Conservation (phyloP, 2,113 vertebrate species). For the Laticauda laticaudata region DNA sequence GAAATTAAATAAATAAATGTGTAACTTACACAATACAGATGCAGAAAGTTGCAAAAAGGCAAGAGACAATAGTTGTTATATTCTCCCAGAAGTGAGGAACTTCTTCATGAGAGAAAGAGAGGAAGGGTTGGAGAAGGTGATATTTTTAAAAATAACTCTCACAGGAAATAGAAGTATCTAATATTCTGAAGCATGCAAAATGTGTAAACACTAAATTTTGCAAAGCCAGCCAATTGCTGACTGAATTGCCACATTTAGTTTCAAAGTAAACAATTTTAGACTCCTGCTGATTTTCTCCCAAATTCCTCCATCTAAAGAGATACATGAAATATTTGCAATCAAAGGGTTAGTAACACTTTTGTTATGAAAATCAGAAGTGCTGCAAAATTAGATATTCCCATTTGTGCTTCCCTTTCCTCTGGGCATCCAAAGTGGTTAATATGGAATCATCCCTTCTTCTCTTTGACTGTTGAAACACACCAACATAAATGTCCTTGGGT, state of each 20-base stretch:
- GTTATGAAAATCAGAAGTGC: not conserved
- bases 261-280: not conserved
- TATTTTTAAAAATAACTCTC: not conserved
- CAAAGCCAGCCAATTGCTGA: not conserved
- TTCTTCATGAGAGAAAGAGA: not conserved
- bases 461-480: not conserved
- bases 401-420: not conserved
- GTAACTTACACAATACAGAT: not conserved
- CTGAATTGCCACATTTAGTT: not conserved
- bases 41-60: not conserved
- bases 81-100: not conserved
- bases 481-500: not conserved
- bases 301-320: not conserved
- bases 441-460: not conserved
- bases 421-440: not conserved
- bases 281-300: not conserved
- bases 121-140: not conserved
- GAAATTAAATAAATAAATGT: not conserved
- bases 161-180: not conserved
- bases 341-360: not conserved
- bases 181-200: not conserved
- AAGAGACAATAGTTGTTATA: not conserved
- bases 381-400: not conserved
- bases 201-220: not conserved
- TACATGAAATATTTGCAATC: not conserved